Evolutionary conservation across 1,140 invertebrate genomes (phyloP), one percentile per base, ranked within the genome.

Genomic region (Pemphigus obesinymphae): DNA sequence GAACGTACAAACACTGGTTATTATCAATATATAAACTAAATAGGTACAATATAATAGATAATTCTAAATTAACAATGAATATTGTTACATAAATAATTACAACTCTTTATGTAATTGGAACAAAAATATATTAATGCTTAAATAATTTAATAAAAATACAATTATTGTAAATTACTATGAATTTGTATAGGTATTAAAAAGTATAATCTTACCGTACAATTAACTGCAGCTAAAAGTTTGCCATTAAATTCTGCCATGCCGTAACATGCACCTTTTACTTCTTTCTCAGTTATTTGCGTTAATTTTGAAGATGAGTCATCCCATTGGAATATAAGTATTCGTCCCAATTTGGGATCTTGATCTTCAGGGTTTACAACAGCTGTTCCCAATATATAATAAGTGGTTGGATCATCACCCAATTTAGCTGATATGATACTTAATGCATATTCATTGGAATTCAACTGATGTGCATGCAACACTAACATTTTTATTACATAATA

Each of bases 341-440:
- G 90, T 4, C 93, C 93, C 87, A 90, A 87, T 88, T 96, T 99
- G 0, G 97, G 96, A 85, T 99, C 97, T 0, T 94, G 92, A 86
- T 99, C 98, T 84, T 99, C 97, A 0, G 95, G 93, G 88, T 96
- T 93, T 4, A 99, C 92, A 31, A 97, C 88, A 4, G 95, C 96
- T 7, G 98, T 99, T 45, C 97, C 97, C 58, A 99, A 94, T 40
- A 98, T 91, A 87, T 94, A 99, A 88, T 99, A 99, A 1, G 93
- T 91, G 85, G 93, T 94, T 0, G 92, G 91, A 89, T 99, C 97
- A 85, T 98, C 96, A 0, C 96, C 96, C 20, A 99, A 88, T 86
- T 92, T 93, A 45, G 94, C 94, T 0, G 96, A 98, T 82, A 97
- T 92, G 20, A 99, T 88, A 34, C 95, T 95, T 83, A 97, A 89